A percentile compares a stretch with the other conserved stretches of the same genome.
Evolutionary conservation across 2,888 invertebrate species (phyloP).

Genomic region (Nymphalis urticae): DNA sequence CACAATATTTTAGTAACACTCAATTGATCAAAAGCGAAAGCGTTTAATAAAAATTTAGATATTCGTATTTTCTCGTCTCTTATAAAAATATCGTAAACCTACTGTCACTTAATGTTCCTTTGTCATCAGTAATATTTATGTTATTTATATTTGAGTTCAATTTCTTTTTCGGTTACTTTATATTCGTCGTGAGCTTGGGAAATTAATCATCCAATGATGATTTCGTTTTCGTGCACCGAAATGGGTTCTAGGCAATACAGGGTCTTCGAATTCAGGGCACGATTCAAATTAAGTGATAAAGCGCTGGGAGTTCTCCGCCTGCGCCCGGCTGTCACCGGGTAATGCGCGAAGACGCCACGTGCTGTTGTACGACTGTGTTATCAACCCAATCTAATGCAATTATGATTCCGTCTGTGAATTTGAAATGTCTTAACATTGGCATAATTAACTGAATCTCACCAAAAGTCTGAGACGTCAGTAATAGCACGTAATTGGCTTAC

Average conservation of each 20-base stretch:
- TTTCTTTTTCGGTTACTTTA: conserved; percentile 30
- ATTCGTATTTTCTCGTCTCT: conserved; percentile 46
- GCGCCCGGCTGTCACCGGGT: conserved; percentile 61
- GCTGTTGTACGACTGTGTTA: conserved; percentile 23
- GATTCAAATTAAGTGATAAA: conserved; percentile 79
- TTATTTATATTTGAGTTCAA: conserved; percentile 25
- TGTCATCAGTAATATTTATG: conserved; percentile 25
- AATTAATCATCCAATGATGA: conserved; percentile 45
- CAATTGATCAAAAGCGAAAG: conserved; percentile 51
- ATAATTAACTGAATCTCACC: background rate
- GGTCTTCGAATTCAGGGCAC: conserved; percentile 64
- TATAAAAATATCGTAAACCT: conserved; percentile 48
- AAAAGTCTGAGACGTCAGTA: background rate
- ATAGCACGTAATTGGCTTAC: background rate
- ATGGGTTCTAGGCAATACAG: conserved; percentile 43
- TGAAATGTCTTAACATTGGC: background rate
- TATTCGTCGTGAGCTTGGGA: conserved; percentile 36
- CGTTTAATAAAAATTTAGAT: conserved; percentile 47
- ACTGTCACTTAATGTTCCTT: conserved; percentile 20
- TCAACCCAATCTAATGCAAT: conserved; percentile 16
- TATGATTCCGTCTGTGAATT: conserved; percentile 2
- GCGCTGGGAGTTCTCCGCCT: conserved; percentile 61
- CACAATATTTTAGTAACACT: conserved; percentile 40
- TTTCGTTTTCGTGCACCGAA: conserved; percentile 43
- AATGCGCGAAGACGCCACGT: conserved; percentile 51